Base-by-base conservation (phyloP, 2,113 vertebrate genomes). In the Acrocephalus arundinaceus region DNA sequence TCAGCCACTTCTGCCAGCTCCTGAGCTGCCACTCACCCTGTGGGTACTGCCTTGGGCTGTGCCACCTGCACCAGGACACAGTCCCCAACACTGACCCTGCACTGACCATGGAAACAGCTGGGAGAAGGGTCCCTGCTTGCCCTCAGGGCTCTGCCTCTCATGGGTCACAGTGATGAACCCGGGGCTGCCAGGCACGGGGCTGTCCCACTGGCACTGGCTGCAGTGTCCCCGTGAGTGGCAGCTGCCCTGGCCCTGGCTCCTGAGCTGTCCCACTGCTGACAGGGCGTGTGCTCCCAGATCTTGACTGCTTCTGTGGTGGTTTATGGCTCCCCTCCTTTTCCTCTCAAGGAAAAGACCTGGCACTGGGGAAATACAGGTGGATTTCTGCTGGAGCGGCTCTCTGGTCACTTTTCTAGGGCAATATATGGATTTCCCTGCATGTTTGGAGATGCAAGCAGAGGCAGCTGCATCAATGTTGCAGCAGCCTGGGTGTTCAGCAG, bases 151-250 rank as follows among this genome's bases (percentile, higher is more conserved):
- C 39, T 80, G 46, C 33, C 28, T 35, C 68, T 57, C 20, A 1
- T 9, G 0, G 0, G 13, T 24, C 28, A 10, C 18, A 23, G 23
- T 14, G 8, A 6, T 0, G 20, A 57, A 24, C 7, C 4, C 0
- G 0, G 24, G 7, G 45, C 57, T 71, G 61, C 46, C 1, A 6
- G n/a, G 58, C 61, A 58, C 1, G 0, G 35, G 1, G 2, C 19
- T 3, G 30, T 37, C 33, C 39, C 51, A 6, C 66, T 57, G 79
- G 62, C 70, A 41, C 30, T 6, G 2, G 8, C 5, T 63, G 55
- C 54, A 7, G 10, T 51, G 72, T 59, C 59, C 84, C 89, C 31
- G 28, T 0, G n/a, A 57, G 51, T 3, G 8, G 72, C 73, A 8
- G n/a, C 33, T 30, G 51, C 14, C 41, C 28, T 41, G 51, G 43